Base-by-base conservation (phyloP, 2,113 vertebrate genomes). In the Pantherophis guttatus region DNA sequence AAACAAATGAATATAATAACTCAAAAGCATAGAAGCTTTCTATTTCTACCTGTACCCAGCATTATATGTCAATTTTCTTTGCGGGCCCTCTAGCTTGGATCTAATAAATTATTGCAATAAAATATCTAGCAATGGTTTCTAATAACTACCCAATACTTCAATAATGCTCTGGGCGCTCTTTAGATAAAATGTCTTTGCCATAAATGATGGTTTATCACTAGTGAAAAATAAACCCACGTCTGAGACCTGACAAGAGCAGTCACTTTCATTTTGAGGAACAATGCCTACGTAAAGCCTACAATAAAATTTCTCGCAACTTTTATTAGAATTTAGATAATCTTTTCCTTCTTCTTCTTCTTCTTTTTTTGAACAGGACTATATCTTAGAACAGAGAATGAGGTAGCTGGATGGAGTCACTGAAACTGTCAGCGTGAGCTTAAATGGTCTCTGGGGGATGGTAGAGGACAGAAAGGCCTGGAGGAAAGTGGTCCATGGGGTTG, bases 281-380 rank as follows among this genome's bases (percentile, higher is more conserved):
- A 57, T 2, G 24, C 0, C 93, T 88, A 62, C 0, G 0, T 15
- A 33, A 50, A 2, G 50, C 1, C 50, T 0, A 0, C 90, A 94
- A 85, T 48, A 23, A 55, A 93, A 33, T 50, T 9, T 85, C 29
- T 62, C 57, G 11, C 58, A 54, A 24, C 53, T 53, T 58, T 5
- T 5, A 55, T 48, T 29, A 92, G 53, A 85, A 23, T 44, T 44
- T n/a, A 86, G 11, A n/a, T 53, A 23, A 19, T 21, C 15, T 52
- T 65, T 33, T 26, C 12, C 12, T 70, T 70, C 29, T 5, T 65
- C 48, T 50, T 50, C 48, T 48, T 21, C 17, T 57, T 57, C 2
- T 58, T 59, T 3, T 26, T 87, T 52, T 87, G 23, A 81, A 81
- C 8, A 81, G 39, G 70, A 21, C 24, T 86, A 50, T 3, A 86